phyloP scores from a whole-genome alignment of 2,113 vertebrate genomes.

The Phalacrocorax pelagicus region DNA sequence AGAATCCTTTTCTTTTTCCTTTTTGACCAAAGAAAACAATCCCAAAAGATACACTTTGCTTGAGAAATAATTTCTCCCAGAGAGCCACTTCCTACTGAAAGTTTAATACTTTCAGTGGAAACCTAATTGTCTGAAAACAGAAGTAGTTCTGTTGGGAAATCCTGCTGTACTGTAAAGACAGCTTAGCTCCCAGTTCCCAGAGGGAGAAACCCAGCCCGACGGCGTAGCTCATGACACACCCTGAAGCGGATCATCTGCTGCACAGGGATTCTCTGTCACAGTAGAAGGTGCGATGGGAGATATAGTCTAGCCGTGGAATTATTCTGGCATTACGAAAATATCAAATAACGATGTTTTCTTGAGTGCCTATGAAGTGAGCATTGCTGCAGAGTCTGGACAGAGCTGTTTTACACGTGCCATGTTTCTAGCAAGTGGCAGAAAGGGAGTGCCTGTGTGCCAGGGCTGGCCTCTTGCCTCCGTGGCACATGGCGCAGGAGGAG shows the following conservation, averaged over 20 bases:
- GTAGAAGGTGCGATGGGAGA: neutral
- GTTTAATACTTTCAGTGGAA: neutral
- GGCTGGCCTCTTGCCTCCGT: neutral
- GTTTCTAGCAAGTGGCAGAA: neutral
- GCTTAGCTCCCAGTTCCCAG: neutral
- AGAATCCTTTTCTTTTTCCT: neutral
- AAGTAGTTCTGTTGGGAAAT: neutral
- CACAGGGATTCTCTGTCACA: neutral
- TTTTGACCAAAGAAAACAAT: neutral
- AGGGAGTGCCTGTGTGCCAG: neutral
- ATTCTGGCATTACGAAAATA: neutral
- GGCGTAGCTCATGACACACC: neutral
- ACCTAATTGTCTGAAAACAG: neutral
- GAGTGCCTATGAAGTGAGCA: neutral
- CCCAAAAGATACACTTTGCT: neutral
- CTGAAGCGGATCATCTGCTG: neutral
- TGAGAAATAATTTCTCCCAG: neutral
- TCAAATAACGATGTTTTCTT: neutral
- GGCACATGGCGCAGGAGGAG: neutral
- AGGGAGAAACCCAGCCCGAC: accelerated
- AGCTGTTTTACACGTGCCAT: neutral
- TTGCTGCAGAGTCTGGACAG: neutral
- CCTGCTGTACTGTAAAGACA: neutral
- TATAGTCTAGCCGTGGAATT: neutral
- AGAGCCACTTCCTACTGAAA: neutral